These are phyloP conservation scores for Drosophila sordidula DNA, from an alignment of 2,888 invertebrate genomes.

Conservation along the genomic window DNA sequence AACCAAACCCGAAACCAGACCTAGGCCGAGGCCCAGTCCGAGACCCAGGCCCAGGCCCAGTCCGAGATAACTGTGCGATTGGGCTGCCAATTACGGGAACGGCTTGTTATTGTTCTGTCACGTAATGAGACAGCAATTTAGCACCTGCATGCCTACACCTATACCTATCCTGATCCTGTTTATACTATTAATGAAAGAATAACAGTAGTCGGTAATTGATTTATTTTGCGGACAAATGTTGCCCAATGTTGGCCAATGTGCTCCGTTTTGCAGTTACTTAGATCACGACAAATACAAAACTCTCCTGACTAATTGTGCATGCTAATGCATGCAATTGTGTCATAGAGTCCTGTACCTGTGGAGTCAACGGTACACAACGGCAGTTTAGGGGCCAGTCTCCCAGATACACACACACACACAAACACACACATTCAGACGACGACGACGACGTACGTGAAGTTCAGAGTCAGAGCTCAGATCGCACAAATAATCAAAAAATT, in stretches of 20 bases:
- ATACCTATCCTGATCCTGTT: conserved; percentile 48
- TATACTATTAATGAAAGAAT: conserved; percentile 65
- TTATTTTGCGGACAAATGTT: conserved; percentile 58
- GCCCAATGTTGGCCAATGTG: conserved; percentile 52
- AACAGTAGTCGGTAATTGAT: conserved; percentile 64
- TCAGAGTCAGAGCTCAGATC: conserved; percentile 38
- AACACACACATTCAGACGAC: no score
- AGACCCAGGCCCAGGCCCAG: conserved; percentile 14
- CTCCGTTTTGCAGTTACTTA: conserved; percentile 37
- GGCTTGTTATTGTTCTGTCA: conserved; percentile 62
- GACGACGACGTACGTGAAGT: conserved; percentile 47
- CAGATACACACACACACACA: not conserved
- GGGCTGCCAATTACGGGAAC: conserved; percentile 44
- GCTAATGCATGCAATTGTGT: conserved; percentile 80
- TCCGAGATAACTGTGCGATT: conserved; percentile 20
- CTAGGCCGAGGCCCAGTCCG: conserved; percentile 10
- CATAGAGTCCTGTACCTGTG: conserved; percentile 73
- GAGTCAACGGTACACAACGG: conserved; percentile 42
- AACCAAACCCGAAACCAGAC: conserved; percentile 11
- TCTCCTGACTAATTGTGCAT: conserved; percentile 73
- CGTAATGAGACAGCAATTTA: conserved; percentile 76
- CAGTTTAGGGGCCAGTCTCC: conserved; percentile 33
- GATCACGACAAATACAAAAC: conserved; percentile 55
- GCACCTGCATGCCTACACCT: conserved; percentile 58
- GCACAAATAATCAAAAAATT: conserved; percentile 55